A percentile compares a stretch with the other conserved stretches of the same genome.
phyloP scores from a whole-genome alignment of 2,888 invertebrate species.

The Scaptomyza polygonia region DNA sequence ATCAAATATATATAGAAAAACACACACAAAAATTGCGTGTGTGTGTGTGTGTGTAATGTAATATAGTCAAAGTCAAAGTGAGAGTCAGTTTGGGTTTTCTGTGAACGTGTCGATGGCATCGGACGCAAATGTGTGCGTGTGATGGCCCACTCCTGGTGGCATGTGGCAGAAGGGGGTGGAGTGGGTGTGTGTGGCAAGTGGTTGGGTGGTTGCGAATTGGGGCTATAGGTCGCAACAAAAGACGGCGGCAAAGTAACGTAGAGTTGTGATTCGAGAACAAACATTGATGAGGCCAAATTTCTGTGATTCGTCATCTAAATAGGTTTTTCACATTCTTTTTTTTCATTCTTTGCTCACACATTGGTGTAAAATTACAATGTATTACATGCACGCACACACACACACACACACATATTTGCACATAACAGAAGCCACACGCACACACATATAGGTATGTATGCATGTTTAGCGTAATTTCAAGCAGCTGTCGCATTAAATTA shows the following conservation, averaged over 20 bases:
- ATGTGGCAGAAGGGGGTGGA: neutral
- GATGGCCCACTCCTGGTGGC: neutral
- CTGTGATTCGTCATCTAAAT: slow-evolving; percentile 79
- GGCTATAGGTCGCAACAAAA: slow-evolving; percentile 14
- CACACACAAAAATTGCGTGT: slow-evolving; percentile 51
- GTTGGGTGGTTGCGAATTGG: slow-evolving; percentile 2
- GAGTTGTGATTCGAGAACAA: slow-evolving; percentile 60
- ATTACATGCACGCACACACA: slow-evolving; percentile 60
- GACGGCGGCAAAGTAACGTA: slow-evolving; percentile 11
- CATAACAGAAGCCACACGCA: neutral
- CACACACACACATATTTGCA: slow-evolving; percentile 15
- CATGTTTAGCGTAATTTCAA: slow-evolving; percentile 14
- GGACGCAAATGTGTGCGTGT: slow-evolving; percentile 19
- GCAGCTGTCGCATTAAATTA: slow-evolving; percentile 39
- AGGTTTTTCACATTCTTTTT: slow-evolving; percentile 58
- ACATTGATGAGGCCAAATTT: slow-evolving; percentile 81
- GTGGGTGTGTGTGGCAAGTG: neutral
- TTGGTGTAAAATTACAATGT: slow-evolving; percentile 59
- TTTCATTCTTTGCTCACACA: slow-evolving; percentile 21
- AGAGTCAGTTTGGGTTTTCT: slow-evolving; percentile 25
- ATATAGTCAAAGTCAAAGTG: slow-evolving; percentile 68
- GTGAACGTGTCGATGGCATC: slow-evolving; percentile 45
- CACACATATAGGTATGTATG: neutral
- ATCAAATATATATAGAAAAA: neutral
- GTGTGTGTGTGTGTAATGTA: slow-evolving; percentile 73